Base-by-base conservation (phyloP, 2,888 invertebrate species). In the Andrena minutula region DNA sequence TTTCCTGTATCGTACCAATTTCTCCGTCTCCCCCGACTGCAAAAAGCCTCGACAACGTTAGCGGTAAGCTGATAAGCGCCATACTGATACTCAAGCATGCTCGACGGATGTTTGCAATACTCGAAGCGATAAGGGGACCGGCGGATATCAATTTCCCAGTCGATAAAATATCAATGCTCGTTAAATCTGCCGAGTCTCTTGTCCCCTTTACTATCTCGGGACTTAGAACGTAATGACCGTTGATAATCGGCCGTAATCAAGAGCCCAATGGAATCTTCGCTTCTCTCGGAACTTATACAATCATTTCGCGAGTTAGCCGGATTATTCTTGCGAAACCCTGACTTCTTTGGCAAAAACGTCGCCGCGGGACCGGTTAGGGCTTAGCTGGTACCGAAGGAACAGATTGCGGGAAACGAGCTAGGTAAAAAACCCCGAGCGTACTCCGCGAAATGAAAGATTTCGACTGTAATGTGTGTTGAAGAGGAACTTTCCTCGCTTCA, bases 301-400 rank as follows among this genome's bases (percentile, higher is more conserved):
- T 82, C 70, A 60, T 4, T 72, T 66, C 61, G 61, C 47, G 68
- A 63, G 63, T 84, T 86, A 89, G 84, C 75, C 71, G 63, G 76
- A 85, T 84, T 53, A 35, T 77, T 83, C 78, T 64, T 23, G 63
- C 64, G 81, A 75, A 83, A 79, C 30, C 26, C 51, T 53, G 77
- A 86, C 78, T 71, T 86, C 65, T 32, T 72, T 20, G 51, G 72
- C 56, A 81, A 83, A 65, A 76, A 71, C 56, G 61, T 53, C 58
- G 64, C 41, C 65, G 65, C 56, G 58, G 10, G 61, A 79, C 71
- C 72, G 71, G 73, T 69, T 76, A 32, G 49, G 41, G 51, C 69
- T 84, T 77, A 82, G 68, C 70, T 68, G 71, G 74, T 75, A 85
- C 65, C 74, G 85, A 75, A 79, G 56, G 71, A 72, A 77, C 69